Conservation (phyloP, 2,113 vertebrate genomes). For the Chauna torquata region DNA sequence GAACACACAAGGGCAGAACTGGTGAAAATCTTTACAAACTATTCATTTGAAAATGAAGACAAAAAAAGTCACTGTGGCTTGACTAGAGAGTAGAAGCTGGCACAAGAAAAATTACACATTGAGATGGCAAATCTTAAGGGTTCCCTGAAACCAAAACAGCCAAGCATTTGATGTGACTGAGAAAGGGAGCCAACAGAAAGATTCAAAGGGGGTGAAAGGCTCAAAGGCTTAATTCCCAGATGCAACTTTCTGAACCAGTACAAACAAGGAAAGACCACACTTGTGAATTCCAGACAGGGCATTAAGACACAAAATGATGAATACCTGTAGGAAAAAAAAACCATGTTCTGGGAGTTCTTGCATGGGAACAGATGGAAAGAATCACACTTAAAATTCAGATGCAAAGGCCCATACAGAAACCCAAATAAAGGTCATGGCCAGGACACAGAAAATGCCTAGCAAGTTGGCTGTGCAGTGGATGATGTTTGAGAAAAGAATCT, state of each 20-base stretch:
- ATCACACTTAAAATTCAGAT: background rate
- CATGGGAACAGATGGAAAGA: background rate
- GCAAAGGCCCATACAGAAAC: background rate
- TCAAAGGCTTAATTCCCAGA: background rate
- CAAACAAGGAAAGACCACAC: background rate
- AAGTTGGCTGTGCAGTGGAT: background rate
- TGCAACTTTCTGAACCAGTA: background rate
- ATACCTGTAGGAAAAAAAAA: background rate
- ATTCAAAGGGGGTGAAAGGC: background rate
- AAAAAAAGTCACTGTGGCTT: background rate
- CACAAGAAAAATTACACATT: background rate
- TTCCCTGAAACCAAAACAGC: background rate
- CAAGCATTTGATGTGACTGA: rapidly evolving
- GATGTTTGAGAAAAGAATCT: background rate
- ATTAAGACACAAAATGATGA: background rate
- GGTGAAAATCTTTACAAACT: background rate
- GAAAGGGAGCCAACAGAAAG: background rate
- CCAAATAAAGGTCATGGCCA: background rate
- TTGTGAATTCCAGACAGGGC: background rate
- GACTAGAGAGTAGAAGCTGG: background rate
- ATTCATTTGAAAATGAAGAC: background rate
- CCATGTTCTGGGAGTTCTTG: background rate
- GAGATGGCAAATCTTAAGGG: background rate
- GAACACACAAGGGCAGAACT: background rate
- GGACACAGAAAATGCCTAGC: background rate